Evolutionary conservation across 2,113 vertebrate genomes (phyloP), one percentile per base, ranked within the genome.

Genomic region (Panurus biarmicus): DNA sequence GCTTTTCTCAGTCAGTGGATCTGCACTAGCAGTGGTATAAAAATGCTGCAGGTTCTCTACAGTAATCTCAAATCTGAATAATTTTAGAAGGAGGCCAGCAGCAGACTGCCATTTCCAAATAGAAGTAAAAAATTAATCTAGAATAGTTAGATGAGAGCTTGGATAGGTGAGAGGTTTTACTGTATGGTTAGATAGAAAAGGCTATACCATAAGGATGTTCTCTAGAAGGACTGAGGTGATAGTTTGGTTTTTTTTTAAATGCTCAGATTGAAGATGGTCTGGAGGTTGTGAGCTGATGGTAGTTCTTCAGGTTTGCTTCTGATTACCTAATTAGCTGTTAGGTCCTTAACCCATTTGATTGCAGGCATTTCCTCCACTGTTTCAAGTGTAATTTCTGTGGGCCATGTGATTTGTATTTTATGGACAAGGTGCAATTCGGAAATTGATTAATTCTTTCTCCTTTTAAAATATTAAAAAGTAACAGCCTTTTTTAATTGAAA

Each of bases 51-150:
- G 87, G 66, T 89, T 89, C 84, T 85, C 81, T 35, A 79, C 45
- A 58, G 70, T 72, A 81, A 89, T 89, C 91, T 89, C 84, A 79
- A 70, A 70, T 70, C 81, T 87, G 91, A 91, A 31, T 87, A 85
- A 62, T 71, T 94, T 85, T 58, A 93, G 85, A 53, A 90, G 85
- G 74, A 95, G 81, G 87, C 81, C 66, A 95, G 79, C 62, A 84
- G 50, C 87, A 87, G 85, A 66, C 36, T 66, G 69, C 58, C 67
- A 44, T 40, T 93, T 90, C 88, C 65, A 90, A 84, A 79, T 28
- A 48, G 56, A 90, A 79, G 64, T 62, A 14, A 62, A 86, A 83
- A 70, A 29, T 13, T 19, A 13, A 67, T 12, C 54, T 31, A 61
- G 35, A 0, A 0, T 47, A 73, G 54, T 51, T 58, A 64, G 82